Conservation (phyloP, 1,140 invertebrate genomes). For the Solenopsis invicta region DNA sequence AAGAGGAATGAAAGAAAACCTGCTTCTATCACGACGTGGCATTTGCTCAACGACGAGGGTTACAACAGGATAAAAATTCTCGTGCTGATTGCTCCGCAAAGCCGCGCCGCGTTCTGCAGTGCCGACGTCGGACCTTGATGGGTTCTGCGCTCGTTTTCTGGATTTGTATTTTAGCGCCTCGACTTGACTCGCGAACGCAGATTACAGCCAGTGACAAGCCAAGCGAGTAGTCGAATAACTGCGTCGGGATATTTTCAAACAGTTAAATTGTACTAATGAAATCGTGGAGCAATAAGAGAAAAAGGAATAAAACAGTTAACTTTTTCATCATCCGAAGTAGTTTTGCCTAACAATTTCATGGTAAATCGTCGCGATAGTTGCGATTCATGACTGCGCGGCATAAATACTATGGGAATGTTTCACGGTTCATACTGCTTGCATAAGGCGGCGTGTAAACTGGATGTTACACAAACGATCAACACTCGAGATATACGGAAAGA, state of each 20-base stretch:
- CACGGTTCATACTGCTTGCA: background rate
- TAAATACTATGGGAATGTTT: constrained; percentile 29
- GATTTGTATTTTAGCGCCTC: constrained; percentile 42
- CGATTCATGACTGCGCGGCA: background rate
- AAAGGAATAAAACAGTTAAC: background rate
- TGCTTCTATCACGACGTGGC: constrained; percentile 52
- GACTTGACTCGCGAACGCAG: background rate
- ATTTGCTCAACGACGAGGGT: constrained; percentile 68
- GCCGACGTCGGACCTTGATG: constrained; percentile 22
- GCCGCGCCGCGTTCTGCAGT: constrained; percentile 47
- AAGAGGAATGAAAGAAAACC: constrained; percentile 54
- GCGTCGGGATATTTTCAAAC: constrained; percentile 37
- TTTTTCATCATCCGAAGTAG: constrained; percentile 19
- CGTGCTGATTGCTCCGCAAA: constrained; percentile 37
- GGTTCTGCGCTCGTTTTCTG: constrained; percentile 37
- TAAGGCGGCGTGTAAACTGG: constrained; percentile 24
- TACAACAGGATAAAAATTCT: constrained; percentile 65
- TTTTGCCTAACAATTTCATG: constrained; percentile 13
- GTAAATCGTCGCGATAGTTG: constrained; percentile 5
- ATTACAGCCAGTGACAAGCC: constrained; percentile 30
- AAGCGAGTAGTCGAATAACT: constrained; percentile 5
- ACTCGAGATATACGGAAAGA: constrained; percentile 1
- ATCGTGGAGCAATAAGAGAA: background rate
- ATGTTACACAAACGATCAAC: constrained; percentile 16
- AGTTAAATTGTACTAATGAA: background rate